Percentiles rank a stretch among this genome's conserved stretches.
These are phyloP conservation scores for Rhinogobius similis DNA, from an alignment of 2,113 vertebrate genomes.

Conservation along the genomic window DNA sequence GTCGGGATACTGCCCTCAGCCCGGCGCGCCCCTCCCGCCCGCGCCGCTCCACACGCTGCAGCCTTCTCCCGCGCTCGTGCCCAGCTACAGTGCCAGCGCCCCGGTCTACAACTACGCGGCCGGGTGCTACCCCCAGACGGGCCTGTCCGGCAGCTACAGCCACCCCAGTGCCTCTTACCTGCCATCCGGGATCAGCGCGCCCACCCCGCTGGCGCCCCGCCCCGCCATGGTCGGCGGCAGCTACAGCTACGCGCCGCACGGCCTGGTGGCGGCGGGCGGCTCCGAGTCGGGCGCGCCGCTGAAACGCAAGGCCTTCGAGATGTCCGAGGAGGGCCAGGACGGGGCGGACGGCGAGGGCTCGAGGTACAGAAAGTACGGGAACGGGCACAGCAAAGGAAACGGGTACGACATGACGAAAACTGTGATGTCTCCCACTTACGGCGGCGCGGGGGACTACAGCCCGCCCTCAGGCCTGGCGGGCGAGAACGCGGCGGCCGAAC, in stretches of 20 bases:
- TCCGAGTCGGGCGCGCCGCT: slow-evolving; percentile 72
- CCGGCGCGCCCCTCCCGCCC: slow-evolving; percentile 75
- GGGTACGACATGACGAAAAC: slow-evolving; percentile 81
- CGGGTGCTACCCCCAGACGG: slow-evolving; percentile 76
- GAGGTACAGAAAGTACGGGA: slow-evolving; percentile 87
- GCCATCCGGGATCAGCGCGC: slow-evolving; percentile 82
- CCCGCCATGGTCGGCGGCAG: slow-evolving; percentile 74
- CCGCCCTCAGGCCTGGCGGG: slow-evolving; percentile 73
- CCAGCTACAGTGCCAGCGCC: slow-evolving; percentile 81
- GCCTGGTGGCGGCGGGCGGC: slow-evolving; percentile 58
- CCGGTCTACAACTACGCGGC: slow-evolving; percentile 86
- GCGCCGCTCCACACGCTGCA: slow-evolving; percentile 69
- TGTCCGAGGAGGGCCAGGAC: slow-evolving; percentile 72
- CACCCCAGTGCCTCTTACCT: slow-evolving; percentile 85
- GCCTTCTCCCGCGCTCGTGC: slow-evolving; percentile 77
- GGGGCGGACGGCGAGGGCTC: slow-evolving; percentile 66
- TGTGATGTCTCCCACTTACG: slow-evolving; percentile 78
- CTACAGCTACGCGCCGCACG: slow-evolving; percentile 80
- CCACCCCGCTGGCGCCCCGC: slow-evolving; percentile 81
- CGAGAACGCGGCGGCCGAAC: slow-evolving; percentile 67
- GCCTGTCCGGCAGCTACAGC: slow-evolving; percentile 80
- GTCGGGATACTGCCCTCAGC: slow-evolving; percentile 84
- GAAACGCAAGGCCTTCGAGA: slow-evolving; percentile 88
- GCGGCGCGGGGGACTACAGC: slow-evolving; percentile 78
- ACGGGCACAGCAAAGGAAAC: slow-evolving; percentile 70